These are phyloP conservation scores for Solen grandis DNA, from an alignment of 1,140 invertebrate genomes.

Conservation along the genomic window DNA sequence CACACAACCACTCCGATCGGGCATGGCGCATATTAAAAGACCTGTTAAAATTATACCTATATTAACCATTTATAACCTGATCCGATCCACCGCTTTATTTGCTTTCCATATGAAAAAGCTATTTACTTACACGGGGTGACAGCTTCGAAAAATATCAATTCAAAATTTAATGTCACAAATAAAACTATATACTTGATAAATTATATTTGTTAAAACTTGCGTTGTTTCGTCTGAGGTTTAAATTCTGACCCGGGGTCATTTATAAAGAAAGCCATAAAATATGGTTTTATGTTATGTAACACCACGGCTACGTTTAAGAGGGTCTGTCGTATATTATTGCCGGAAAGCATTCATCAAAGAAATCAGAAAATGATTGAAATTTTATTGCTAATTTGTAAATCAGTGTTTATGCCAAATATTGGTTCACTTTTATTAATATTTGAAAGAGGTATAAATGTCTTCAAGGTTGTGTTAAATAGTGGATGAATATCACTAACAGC, in stretches of 20 bases:
- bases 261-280: slow-evolving; percentile 51
- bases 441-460: slow-evolving; percentile 34
- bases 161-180: slow-evolving; percentile 44
- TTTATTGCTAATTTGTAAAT: slow-evolving; percentile 46
- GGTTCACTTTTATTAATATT: slow-evolving; percentile 47
- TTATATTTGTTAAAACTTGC: slow-evolving; percentile 50
- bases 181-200: slow-evolving; percentile 48
- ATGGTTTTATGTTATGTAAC: slow-evolving; percentile 46
- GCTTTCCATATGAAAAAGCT: slow-evolving; percentile 44
- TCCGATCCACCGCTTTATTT: slow-evolving; percentile 11
- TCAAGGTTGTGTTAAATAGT: neutral
- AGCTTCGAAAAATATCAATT: slow-evolving; percentile 28
- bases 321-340: slow-evolving; percentile 35
- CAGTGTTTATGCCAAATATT: slow-evolving; percentile 2
- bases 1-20: neutral
- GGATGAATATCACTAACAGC: no score
- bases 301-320: slow-evolving; percentile 43
- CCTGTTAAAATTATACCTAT: slow-evolving; percentile 4
- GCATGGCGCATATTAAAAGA: slow-evolving; percentile 5
- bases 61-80: slow-evolving; percentile 38
- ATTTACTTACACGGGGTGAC: slow-evolving; percentile 43
- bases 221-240: slow-evolving; percentile 46
- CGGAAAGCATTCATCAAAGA: slow-evolving; percentile 25
- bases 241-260: slow-evolving; percentile 23
- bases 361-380: slow-evolving; percentile 51